Percentiles rank a stretch among this genome's conserved stretches.
Conservation (phyloP, 2,888 invertebrate species). For the Caenorhabditis drosophilae region DNA sequence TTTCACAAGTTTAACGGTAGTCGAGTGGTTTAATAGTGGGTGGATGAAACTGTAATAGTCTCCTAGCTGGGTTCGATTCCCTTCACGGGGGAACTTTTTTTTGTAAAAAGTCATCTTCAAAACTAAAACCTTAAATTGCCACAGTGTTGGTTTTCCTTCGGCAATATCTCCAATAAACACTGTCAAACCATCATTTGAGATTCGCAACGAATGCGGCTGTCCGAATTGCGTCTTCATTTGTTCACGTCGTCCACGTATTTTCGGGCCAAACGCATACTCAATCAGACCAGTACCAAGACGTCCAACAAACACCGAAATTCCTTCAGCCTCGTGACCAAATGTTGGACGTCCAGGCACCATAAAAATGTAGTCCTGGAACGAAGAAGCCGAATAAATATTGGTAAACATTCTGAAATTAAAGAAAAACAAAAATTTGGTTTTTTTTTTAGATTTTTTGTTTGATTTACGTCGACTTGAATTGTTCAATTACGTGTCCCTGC, state of each 20-base stretch:
- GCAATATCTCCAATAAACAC: slow-evolving; percentile 82
- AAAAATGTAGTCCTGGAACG: slow-evolving; percentile 43
- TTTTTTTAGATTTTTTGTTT: slow-evolving; percentile 4
- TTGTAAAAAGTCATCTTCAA: no score
- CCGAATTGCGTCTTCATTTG: slow-evolving; percentile 70
- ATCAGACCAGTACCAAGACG: slow-evolving; percentile 46
- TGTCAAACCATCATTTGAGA: slow-evolving; percentile 75
- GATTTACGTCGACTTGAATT: slow-evolving; percentile 38
- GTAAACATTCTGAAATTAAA: slow-evolving; percentile 41
- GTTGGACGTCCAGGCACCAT: slow-evolving; percentile 53
- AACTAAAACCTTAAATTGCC: slow-evolving; percentile 64
- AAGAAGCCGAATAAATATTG: slow-evolving; percentile 50
- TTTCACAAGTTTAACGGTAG: no score
- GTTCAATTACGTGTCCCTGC: slow-evolving; percentile 39
- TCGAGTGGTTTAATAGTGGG: no score
- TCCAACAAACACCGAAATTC: slow-evolving; percentile 43
- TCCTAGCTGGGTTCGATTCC: no score
- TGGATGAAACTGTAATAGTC: no score
- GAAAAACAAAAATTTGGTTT: slow-evolving; percentile 1
- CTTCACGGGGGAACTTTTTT: no score
- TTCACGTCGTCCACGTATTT: slow-evolving; percentile 15
- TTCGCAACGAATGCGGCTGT: slow-evolving; percentile 81
- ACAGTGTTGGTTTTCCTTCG: slow-evolving; percentile 73
- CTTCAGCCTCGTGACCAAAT: slow-evolving; percentile 21
- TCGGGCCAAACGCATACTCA: slow-evolving; percentile 47